Evolutionary conservation across 2,113 vertebrate genomes (phyloP), one percentile per base, ranked within the genome.

Genomic region (Silurus asotus): DNA sequence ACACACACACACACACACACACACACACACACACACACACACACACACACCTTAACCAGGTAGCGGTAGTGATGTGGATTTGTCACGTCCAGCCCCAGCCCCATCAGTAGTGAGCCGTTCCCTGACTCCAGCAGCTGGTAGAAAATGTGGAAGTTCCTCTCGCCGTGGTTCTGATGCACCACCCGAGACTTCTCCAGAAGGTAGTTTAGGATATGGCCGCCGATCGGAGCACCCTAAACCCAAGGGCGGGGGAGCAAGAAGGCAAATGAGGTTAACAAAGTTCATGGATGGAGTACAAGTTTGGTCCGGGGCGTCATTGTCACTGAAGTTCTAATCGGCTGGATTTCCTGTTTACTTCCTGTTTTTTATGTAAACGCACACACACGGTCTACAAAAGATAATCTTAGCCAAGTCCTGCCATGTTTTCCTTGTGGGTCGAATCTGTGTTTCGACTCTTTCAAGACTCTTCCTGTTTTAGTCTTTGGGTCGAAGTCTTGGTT

Each of bases 131-230:
- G 93, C 82, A 99, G 94, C 93, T 99, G 98, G 92, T 99, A 99
- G 94, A 99, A 99, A 89, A 99, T 95, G 90, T 99, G 98, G 92
- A 99, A 99, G 94, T 98, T 99, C 91, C 98, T 96, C 93, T 99
- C 97, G 0, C 98, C 98, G 0, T 98, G 97, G 90, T 97, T 99
- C 93, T 99, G 98, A 90, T 99, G 97, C 10, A 99, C 97, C 2
- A 99, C 97, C 0, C 98, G 96, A 0, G 97, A 98, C 91, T 99
- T 99, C 92, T 99, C 98, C 93, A 99, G 93, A 90, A 99, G 95
- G 94, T 99, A 99, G 93, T 97, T 99, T 87, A 98, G 94, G 92
- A 99, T 99, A 93, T 99, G 98, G 85, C 97, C 97, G 1, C 98
- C 97, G 0, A 99, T 96, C 0, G 97, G 97, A 75, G 96, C 95